Percentiles rank a stretch among this genome's conserved stretches.
Evolutionary conservation across 2,797 vertebrate species (phyloP).

Genomic region (Chelidonichthys spinosus): DNA sequence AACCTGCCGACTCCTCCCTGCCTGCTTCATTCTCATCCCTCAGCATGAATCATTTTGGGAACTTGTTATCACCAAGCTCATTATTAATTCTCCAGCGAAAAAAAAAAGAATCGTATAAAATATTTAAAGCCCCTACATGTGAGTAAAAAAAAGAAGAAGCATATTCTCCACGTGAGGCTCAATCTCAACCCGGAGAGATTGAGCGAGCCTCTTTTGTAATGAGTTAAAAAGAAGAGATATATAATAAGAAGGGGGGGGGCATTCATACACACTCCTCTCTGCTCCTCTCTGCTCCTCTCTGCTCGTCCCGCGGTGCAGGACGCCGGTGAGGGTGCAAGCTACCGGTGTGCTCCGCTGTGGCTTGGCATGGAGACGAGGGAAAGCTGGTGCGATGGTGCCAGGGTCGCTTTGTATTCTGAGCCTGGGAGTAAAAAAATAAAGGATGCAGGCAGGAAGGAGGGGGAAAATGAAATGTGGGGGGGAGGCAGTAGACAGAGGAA

Average conservation of each 20-base stretch:
- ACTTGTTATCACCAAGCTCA: constrained; percentile 69
- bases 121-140: constrained; percentile 68
- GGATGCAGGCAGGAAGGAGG: constrained; percentile 25
- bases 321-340: constrained; percentile 41
- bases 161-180: constrained; percentile 44
- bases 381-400: constrained; percentile 65
- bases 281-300: constrained; percentile 58
- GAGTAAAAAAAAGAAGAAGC: constrained; percentile 11
- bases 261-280: constrained; percentile 71
- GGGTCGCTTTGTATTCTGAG: constrained; percentile 70
- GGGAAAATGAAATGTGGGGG: constrained; percentile 32
- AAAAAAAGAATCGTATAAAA: constrained; percentile 54
- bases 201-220: constrained; percentile 50
- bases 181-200: constrained; percentile 50
- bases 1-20: constrained; percentile 57
- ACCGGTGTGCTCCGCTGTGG: constrained; percentile 50
- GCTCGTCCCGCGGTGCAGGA: constrained; percentile 55
- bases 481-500: constrained; percentile 49
- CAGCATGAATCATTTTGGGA: constrained; percentile 72
- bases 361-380: constrained; percentile 63
- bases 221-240: constrained; percentile 68
- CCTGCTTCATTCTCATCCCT: constrained; percentile 40
- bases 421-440: constrained; percentile 51
- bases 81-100: constrained; percentile 67
- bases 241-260: constrained; percentile 59